These are phyloP conservation scores for Belgica antarctica DNA, from an alignment of 2,888 invertebrate species.

Conservation along the genomic window DNA sequence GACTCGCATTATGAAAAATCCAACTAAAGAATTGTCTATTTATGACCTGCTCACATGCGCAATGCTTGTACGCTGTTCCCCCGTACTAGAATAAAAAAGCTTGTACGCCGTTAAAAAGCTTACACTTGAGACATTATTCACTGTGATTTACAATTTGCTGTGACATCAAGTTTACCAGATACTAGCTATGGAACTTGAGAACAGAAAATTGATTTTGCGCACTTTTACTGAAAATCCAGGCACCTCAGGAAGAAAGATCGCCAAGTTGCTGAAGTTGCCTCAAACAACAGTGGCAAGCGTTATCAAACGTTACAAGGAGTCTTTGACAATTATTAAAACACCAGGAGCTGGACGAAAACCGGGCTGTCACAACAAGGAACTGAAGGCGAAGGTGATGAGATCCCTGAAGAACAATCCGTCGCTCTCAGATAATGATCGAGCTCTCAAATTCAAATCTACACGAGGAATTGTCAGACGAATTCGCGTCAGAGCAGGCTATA, in stretches of 20 bases:
- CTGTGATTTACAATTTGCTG: no score
- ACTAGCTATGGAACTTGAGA: background rate
- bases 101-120: no score
- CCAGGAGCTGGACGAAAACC: background rate
- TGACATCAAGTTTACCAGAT: no score
- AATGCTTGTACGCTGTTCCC: background rate
- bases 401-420: background rate
- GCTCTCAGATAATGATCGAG: background rate
- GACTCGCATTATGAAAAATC: conserved; percentile 32
- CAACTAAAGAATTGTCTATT: background rate
- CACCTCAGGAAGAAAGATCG: background rate
- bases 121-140: no score
- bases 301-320: background rate
- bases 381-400: background rate
- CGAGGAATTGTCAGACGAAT: background rate
- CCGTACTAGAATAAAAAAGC: no score
- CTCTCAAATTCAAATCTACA: background rate
- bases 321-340: background rate
- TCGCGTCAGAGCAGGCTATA: background rate
- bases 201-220: background rate
- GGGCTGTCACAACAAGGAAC: background rate
- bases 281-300: background rate
- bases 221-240: background rate
- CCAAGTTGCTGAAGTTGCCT: background rate
- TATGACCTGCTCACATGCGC: background rate